Evolutionary conservation across 1,140 invertebrate genomes (phyloP), one percentile per base, ranked within the genome.

Genomic region (Steinernema khuongi): DNA sequence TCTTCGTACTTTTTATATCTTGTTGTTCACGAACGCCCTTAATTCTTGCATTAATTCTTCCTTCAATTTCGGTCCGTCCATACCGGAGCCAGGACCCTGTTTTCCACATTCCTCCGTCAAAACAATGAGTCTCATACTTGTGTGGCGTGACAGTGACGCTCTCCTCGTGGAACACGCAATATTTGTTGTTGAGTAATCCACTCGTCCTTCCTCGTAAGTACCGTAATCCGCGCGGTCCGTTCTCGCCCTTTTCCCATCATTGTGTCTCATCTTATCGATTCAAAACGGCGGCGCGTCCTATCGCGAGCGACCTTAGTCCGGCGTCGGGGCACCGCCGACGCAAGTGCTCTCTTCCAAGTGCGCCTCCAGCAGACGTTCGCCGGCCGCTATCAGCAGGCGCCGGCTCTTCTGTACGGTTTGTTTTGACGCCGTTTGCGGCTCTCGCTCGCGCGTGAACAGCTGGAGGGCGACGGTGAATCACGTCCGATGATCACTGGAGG

Each of bases 341-440:
- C n/a, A n/a, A n/a, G n/a, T n/a, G n/a, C n/a, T n/a, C n/a, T 41
- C n/a, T 22, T 60, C 50, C 50, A 60, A 60, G 22, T 60, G 50
- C 50, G 4, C 14, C 50, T 17, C 7, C 22, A 14, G 7, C 4
- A 26, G 11, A 60, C 19, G 11, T n/a, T 7, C 36, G 36, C 7
- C 50, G 50, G 26, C 50, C 50, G 50, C 50, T 60, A 60, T 60
- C 50, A 60, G 50, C 22, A 14, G 7, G 22, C 50, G 11, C 11
- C 19, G 7, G 7, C 50, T 11, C 50, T 22, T 26, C 50, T n/a
- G 7, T n/a, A 7, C 36, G 36, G 7, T 41, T 41, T 41, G 36
- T 41, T 41, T 41, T 41, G 36, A 11, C 50, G 36, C 36, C 7
- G 7, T 11, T 60, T 60, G 14, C 22, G 50, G 22, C 50, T 60